These are phyloP conservation scores for Hirtodrosophila duncani DNA, from an alignment of 2,888 invertebrate genomes.

Conservation along the genomic window DNA sequence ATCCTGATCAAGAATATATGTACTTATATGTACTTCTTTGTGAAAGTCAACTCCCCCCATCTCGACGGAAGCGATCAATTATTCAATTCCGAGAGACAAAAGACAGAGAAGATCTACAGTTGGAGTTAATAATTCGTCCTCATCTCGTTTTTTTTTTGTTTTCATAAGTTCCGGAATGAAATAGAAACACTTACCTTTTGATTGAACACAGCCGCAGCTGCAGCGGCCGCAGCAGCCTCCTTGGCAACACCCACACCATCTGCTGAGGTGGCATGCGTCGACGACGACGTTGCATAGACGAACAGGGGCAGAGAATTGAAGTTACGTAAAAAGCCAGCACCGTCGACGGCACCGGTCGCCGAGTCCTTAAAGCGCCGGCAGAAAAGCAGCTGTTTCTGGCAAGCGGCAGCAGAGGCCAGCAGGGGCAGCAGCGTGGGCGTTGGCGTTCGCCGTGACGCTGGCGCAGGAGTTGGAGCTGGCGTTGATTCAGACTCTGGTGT, in stretches of 20 bases:
- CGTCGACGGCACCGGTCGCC: slow-evolving; percentile 10
- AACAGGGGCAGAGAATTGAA: slow-evolving; percentile 74
- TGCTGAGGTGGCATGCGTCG: slow-evolving; percentile 71
- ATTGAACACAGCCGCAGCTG: slow-evolving; percentile 41
- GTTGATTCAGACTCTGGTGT: slow-evolving; percentile 11
- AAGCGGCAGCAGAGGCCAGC: slow-evolving; percentile 47
- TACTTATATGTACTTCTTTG: neutral
- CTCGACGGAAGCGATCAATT: slow-evolving; percentile 64
- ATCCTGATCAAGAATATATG: no score
- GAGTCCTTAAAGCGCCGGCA: slow-evolving; percentile 74
- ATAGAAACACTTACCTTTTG: slow-evolving; percentile 51
- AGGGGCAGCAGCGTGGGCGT: slow-evolving; percentile 49
- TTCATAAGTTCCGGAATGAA: no score
- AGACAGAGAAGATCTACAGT: slow-evolving; percentile 8
- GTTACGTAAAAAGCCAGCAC: slow-evolving; percentile 64
- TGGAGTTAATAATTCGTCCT: no score
- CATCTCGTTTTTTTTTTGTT: no score
- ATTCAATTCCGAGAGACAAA: slow-evolving; percentile 48
- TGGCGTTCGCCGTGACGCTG: slow-evolving; percentile 27
- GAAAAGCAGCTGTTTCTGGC: slow-evolving; percentile 68
- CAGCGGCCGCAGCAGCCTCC: slow-evolving; percentile 60
- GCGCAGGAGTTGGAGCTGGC: slow-evolving; percentile 3
- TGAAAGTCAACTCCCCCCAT: neutral
- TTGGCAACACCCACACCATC: slow-evolving; percentile 74
- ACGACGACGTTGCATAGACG: slow-evolving; percentile 74